A percentile compares a stretch with the other conserved stretches of the same genome.
Conservation (phyloP, 2,888 invertebrate genomes). For the Apoda limacodes region DNA sequence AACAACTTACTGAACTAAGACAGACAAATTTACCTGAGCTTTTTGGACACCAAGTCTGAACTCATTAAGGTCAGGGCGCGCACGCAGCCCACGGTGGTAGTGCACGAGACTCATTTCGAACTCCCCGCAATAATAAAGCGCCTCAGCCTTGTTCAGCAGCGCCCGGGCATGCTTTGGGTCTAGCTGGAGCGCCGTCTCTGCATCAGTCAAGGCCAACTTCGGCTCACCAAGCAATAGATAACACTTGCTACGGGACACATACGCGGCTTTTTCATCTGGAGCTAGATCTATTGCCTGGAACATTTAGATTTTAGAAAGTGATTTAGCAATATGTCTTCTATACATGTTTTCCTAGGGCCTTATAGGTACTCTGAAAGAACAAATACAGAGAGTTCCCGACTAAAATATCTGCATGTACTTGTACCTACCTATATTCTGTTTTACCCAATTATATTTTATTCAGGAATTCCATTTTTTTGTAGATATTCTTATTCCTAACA, state of each 20-base stretch:
- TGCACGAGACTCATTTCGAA: constrained; percentile 94
- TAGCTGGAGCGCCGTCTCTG: constrained; percentile 81
- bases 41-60: constrained; percentile 89
- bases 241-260: constrained; percentile 91
- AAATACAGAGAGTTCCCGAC: no score
- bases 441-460: no score
- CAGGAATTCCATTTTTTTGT: no score
- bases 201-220: constrained; percentile 83
- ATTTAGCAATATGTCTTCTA: constrained; percentile 10
- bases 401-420: no score
- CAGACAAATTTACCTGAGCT: constrained; percentile 74
- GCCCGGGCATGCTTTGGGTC: constrained; percentile 75
- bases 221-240: constrained; percentile 88
- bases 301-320: constrained; percentile 8
- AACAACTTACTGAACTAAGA: no score
- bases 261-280: constrained; percentile 84
- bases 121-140: constrained; percentile 90
- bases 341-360: no score
- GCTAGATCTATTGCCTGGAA: constrained; percentile 89
- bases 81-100: constrained; percentile 87
- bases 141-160: constrained; percentile 92
- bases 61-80: constrained; percentile 85
- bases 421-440: no score
- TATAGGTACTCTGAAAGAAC: no score
- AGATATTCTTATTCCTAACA: no score